Conservation (phyloP, 2,797 vertebrate genomes). For the Rhinichthys osculus region DNA sequence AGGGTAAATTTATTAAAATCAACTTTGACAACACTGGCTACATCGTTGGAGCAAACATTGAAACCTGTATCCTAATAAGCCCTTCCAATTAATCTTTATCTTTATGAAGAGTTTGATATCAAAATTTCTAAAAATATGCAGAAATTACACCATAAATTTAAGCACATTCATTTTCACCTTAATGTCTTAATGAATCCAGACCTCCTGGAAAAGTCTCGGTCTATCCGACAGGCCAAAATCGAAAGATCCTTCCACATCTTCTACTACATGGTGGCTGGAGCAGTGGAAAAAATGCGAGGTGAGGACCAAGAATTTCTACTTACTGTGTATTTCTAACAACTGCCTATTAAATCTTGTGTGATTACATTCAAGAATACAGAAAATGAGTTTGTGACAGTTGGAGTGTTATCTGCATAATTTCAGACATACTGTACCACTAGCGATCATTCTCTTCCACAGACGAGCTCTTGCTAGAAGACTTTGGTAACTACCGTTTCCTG, state of each 20-base stretch:
- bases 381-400: neutral
- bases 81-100: neutral
- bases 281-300: slow-evolving; percentile 83
- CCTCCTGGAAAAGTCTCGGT: slow-evolving; percentile 96
- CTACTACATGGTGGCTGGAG: slow-evolving; percentile 94
- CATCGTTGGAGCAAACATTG: slow-evolving; percentile 97
- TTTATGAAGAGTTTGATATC: neutral
- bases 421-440: neutral
- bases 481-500: slow-evolving; percentile 90
- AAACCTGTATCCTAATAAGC: slow-evolving; percentile 93
- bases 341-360: neutral
- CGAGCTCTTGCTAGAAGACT: slow-evolving; percentile 90
- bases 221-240: slow-evolving; percentile 92
- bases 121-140: neutral
- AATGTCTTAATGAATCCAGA: slow-evolving; percentile 77
- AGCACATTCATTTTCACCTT: slow-evolving; percentile 57
- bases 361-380: neutral
- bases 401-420: slow-evolving; percentile 1
- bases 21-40: slow-evolving; percentile 98
- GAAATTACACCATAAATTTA: neutral
- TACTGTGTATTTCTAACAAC: neutral
- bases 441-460: slow-evolving; percentile 69
- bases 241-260: slow-evolving; percentile 97
- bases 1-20: slow-evolving; percentile 99
- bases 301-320: slow-evolving; percentile 33